These are phyloP conservation scores for Limnephilus lunatus DNA, from an alignment of 2,888 invertebrate species.

Conservation along the genomic window DNA sequence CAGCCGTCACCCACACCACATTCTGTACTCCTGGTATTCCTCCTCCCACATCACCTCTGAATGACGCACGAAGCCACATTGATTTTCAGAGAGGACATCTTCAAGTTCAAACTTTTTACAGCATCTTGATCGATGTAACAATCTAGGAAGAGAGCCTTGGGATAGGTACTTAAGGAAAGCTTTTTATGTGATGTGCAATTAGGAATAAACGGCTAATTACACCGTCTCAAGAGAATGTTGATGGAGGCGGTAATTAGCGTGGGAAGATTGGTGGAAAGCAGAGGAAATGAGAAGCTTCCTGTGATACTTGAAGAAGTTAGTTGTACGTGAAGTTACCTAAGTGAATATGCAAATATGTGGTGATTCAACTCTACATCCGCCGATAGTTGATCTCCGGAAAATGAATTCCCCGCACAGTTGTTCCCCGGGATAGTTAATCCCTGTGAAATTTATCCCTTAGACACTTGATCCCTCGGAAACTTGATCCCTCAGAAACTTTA, in stretches of 20 bases:
- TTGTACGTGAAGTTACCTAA: not conserved
- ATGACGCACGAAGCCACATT: conserved; percentile 52
- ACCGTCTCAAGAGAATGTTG: not conserved
- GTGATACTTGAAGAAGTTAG: not conserved
- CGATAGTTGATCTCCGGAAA: too few relatives aligned
- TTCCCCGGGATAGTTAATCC: too few relatives aligned
- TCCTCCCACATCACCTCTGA: conserved; percentile 23
- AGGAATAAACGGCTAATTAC: not conserved
- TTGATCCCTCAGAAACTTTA: too few relatives aligned
- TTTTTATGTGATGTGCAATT: not conserved
- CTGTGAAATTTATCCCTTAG: too few relatives aligned
- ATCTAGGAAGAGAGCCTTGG: not conserved
- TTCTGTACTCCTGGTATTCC: conserved; percentile 39
- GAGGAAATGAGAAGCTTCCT: not conserved
- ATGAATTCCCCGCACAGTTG: too few relatives aligned
- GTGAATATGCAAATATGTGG: not conserved
- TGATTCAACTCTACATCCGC: too few relatives aligned
- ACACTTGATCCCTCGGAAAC: too few relatives aligned
- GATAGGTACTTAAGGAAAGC: not conserved
- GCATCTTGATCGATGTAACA: conserved; percentile 3
- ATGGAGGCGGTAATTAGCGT: not conserved
- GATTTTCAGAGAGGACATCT: conserved; percentile 40
- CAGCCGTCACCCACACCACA: conserved; percentile 21
- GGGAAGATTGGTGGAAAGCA: not conserved
- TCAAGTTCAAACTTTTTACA: not conserved